Conservation (phyloP, 2,888 invertebrate species). For the Meandrusa payeni region DNA sequence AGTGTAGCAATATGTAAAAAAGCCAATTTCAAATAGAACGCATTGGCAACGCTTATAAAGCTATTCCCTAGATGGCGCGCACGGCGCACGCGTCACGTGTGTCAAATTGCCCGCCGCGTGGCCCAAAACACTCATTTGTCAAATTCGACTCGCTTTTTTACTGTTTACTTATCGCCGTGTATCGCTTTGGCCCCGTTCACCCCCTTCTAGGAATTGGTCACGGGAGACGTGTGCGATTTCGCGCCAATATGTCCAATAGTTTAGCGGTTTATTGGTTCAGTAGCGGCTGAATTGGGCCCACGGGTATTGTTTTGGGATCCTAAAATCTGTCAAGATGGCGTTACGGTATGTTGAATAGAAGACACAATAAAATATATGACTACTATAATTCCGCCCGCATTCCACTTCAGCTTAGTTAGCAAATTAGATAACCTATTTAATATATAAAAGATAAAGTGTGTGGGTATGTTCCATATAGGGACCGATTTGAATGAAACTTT, state of each 20-base stretch:
- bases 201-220: conserved; percentile 67
- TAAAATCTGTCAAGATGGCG: conserved; percentile 15
- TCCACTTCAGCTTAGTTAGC: no score
- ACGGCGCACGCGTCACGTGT: conserved; percentile 42
- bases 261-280: conserved; percentile 60
- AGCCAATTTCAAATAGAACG: not conserved
- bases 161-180: conserved; percentile 63
- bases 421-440: no score
- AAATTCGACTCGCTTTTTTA: conserved; percentile 72
- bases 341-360: conserved; percentile 4
- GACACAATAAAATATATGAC: conserved; percentile 12
- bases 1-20: no score
- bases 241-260: conserved; percentile 67
- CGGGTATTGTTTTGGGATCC: conserved; percentile 34
- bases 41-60: conserved; percentile 1
- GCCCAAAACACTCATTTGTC: conserved; percentile 76
- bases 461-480: no score
- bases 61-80: conserved; percentile 27
- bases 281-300: conserved; percentile 42
- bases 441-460: no score
- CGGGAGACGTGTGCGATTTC: conserved; percentile 54
- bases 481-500: no score
- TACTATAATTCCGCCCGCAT: no score
- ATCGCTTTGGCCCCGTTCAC: conserved; percentile 47
- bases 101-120: conserved; percentile 64